Base-by-base conservation (phyloP, 2,797 vertebrate genomes). In the Garrulus glandarius region DNA sequence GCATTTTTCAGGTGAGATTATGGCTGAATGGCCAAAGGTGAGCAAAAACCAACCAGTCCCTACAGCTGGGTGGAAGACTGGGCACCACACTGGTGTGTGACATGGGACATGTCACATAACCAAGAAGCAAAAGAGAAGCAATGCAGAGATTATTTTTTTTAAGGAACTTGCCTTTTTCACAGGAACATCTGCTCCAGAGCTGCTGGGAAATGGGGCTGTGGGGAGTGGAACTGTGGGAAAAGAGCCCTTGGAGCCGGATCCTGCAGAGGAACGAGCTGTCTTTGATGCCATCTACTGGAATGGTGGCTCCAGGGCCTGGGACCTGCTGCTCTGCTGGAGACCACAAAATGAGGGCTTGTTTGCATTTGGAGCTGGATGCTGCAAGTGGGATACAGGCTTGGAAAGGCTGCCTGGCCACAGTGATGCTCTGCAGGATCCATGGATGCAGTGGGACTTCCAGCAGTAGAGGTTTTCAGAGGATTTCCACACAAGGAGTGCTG, bases 281-380 rank as follows among this genome's bases (percentile, higher is more conserved):
- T 96, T 93, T 92, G 93, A 93, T 97, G 97, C 97, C 96, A 97
- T 91, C 97, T 97, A 71, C 96, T 92, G 97, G 96, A 83, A 91
- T 39, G 85, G 76, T 70, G 77, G 39, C 80, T 79, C 59, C 82
- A 67, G 5, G 21, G 49, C 76, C 53, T 43, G 50, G 60, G 85
- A 71, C 47, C n/a, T 86, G 80, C 49, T 72, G 59, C 49, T 72
- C 21, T 69, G 49, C 34, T 59, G 39, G 21, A 57, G 19, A 93
- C 6, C 43, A 78, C 19, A 46, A n/a, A 52, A 26, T 9, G 0
- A 47, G 1, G 4, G 41, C 32, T 81, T 44, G 13, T 18, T 72
- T 21, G 2, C 3, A 21, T 1, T 9, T 26, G 15, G 8, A 71
- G 8, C 0, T 47, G 76, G 68, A 55, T 13, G 21, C 53, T 46